phyloP scores from a whole-genome alignment of 2,797 vertebrate species.

The Poecilia gillii region DNA sequence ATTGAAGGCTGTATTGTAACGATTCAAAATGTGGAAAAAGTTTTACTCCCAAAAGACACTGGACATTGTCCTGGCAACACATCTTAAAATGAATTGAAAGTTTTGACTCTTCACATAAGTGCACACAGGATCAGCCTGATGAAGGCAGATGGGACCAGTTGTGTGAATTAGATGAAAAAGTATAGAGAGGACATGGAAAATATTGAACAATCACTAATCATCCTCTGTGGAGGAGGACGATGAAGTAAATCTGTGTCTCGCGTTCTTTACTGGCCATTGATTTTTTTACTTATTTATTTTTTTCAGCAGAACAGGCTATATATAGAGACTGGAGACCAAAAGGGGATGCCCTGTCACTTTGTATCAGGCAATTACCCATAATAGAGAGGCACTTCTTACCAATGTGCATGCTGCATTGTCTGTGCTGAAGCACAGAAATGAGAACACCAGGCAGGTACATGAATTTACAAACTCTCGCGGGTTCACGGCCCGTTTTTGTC shows the following conservation, averaged over 20 bases:
- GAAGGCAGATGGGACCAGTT: constrained; percentile 7
- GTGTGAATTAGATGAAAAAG: constrained; percentile 24
- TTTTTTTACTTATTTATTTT: constrained; percentile 81
- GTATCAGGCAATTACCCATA: constrained; percentile 89
- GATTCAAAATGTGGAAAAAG: not conserved
- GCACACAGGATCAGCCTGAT: constrained; percentile 7
- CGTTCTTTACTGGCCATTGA: constrained; percentile 89
- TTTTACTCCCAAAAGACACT: not conserved
- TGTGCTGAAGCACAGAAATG: constrained; percentile 76
- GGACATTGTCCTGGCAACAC: not conserved
- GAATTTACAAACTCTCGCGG: constrained; percentile 35
- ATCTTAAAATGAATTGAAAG: constrained; percentile 4
- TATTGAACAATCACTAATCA: constrained; percentile 41
- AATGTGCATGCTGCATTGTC: constrained; percentile 76
- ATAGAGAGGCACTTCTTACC: constrained; percentile 86
- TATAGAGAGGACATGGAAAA: constrained; percentile 16
- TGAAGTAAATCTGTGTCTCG: constrained; percentile 69
- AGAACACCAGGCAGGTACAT: constrained; percentile 48
- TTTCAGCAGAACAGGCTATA: constrained; percentile 85
- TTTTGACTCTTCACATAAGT: constrained; percentile 13
- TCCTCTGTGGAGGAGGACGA: constrained; percentile 51
- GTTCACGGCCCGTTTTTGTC: constrained; percentile 30
- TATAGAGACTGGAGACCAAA: constrained; percentile 83
- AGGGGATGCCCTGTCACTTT: constrained; percentile 86
- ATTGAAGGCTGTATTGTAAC: not conserved